A percentile compares a stretch with the other conserved stretches of the same genome.
phyloP scores from a whole-genome alignment of 2,888 invertebrate genomes.

The Gnatocerus cornutus region DNA sequence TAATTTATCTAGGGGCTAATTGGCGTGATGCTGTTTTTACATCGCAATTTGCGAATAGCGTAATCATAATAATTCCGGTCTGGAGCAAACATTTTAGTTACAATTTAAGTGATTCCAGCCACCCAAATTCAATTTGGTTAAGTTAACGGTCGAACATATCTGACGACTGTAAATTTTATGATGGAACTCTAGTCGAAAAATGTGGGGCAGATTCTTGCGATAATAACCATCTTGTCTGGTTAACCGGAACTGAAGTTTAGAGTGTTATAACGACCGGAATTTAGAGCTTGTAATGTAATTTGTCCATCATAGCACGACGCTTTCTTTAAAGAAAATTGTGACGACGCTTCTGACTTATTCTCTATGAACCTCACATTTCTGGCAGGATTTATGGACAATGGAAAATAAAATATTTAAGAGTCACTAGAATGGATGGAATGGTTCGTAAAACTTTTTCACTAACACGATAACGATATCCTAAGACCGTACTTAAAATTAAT shows the following conservation, averaged over 20 bases:
- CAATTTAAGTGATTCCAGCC: slow-evolving; percentile 1
- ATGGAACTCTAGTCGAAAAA: not conserved
- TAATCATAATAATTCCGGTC: slow-evolving; percentile 20
- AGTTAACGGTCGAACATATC: not conserved
- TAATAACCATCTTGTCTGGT: slow-evolving; percentile 7
- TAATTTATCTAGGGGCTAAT: slow-evolving; percentile 10
- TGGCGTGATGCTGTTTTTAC: slow-evolving; percentile 7
- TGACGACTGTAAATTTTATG: slow-evolving; percentile 4
- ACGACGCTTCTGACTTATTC: not conserved
- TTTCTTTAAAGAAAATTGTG: slow-evolving; percentile 5
- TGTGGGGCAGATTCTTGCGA: slow-evolving; percentile 1
- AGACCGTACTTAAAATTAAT: slow-evolving; percentile 32
- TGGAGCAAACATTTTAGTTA: not conserved
- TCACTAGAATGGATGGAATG: slow-evolving; percentile 6
- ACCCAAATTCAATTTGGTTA: not conserved
- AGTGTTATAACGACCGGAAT: slow-evolving; percentile 12
- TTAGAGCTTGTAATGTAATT: slow-evolving; percentile 14
- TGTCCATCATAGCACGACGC: slow-evolving; percentile 6
- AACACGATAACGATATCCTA: slow-evolving; percentile 21
- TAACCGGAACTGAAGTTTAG: slow-evolving; percentile 18
- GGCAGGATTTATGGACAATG: slow-evolving; percentile 13
- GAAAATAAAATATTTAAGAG: slow-evolving; percentile 31
- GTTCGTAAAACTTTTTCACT: slow-evolving; percentile 29
- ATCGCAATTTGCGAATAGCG: slow-evolving; percentile 20
- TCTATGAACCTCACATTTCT: not conserved